Base-by-base conservation (phyloP, 2,113 vertebrate genomes). In the Rhineura floridana region DNA sequence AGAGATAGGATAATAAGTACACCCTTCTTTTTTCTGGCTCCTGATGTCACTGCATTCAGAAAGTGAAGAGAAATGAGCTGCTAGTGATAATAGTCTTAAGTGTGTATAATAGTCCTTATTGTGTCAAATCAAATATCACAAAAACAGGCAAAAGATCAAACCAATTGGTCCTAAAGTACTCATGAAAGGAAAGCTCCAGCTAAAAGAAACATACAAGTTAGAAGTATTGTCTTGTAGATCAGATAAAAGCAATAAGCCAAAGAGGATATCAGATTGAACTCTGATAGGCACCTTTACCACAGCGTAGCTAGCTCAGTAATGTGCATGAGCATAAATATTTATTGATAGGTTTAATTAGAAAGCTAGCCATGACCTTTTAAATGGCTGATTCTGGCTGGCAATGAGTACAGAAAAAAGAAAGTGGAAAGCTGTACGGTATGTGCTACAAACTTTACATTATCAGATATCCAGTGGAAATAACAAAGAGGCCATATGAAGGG, bases 371-470 rank as follows among this genome's bases (percentile, higher is more conserved):
- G 48, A 90, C 52, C 33, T 93, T 91, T 94, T 81, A 70, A 46
- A 67, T 86, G 39, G 30, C 70, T 90, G 86, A 62, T 62, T 91
- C 52, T 87, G 77, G 80, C 36, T 88, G 91, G 92, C 86, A 85
- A 2, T 84, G 81, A 87, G 72, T 81, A 39, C 84, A 46, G 82
- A 91, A 84, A 90, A 93, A 88, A 30, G 78, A 89, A 94, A 73
- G 23, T 83, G 83, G n/a, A 91, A 92, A 89, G 6, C 33, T 93
- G 4, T 90, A 72, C 23, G n/a, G 33, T 77, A 83, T 52, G 36
- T 83, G 11, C 30, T 69, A 83, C 75, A 92, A 85, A 72, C 77
- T 88, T 91, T 88, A 95, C 78, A 88, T 91, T 76, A 90, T 91
- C 67, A 89, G 19, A 72, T 83, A 48, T 69, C 15, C 25, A 23